Evolutionary conservation across 2,113 vertebrate species (phyloP).

Genomic region (Microtus ochrogaster): DNA sequence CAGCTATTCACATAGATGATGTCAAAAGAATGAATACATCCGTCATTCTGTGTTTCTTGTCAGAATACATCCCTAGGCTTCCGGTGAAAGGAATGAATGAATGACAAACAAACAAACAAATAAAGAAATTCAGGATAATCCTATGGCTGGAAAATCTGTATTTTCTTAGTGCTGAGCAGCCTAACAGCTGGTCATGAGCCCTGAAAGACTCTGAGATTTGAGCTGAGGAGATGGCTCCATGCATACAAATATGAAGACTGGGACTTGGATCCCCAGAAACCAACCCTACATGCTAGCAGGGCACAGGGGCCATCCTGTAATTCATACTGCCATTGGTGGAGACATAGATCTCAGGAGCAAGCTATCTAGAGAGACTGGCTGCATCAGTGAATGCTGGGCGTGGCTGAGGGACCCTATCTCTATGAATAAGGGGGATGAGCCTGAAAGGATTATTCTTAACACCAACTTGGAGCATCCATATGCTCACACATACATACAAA

Average conservation of each 20-base stretch:
- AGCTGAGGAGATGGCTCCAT: neutral
- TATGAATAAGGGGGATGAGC: neutral
- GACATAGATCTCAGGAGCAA: neutral
- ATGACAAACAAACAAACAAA: neutral
- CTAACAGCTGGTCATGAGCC: neutral
- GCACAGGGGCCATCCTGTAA: too few relatives aligned
- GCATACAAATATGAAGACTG: neutral
- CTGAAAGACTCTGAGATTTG: neutral
- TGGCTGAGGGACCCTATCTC: too few relatives aligned
- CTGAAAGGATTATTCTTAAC: neutral
- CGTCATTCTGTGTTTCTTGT: neutral
- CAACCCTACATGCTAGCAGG: neutral
- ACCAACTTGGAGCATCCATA: neutral
- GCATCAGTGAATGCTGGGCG: neutral
- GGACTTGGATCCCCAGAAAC: neutral
- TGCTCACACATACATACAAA: neutral
- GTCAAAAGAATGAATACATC: conserved; percentile 1
- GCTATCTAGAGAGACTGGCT: neutral
- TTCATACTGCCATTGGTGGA: too few relatives aligned
- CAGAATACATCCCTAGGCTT: conserved; percentile 7
- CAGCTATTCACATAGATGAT: neutral
- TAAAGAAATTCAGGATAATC: neutral
- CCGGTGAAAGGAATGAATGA: neutral
- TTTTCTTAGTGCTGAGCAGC: neutral
- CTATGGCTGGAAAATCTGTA: neutral